Evolutionary conservation across 2,797 vertebrate genomes (phyloP), one percentile per base, ranked within the genome.

Genomic region (Danio kyathit): DNA sequence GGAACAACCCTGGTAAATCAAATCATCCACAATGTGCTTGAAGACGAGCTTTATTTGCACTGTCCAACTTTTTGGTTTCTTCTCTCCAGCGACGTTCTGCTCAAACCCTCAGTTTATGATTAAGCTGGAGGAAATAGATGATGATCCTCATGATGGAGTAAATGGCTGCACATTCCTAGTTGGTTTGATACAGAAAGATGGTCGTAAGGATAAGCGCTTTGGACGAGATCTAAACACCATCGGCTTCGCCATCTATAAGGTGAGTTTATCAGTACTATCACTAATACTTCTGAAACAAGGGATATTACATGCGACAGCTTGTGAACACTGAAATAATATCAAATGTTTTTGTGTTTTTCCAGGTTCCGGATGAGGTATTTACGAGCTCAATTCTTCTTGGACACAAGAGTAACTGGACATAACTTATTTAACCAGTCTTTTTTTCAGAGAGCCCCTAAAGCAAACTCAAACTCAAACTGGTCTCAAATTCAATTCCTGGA

Each of bases 51-150:
- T 16, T 51, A 41, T 41, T 75, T 64, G 10, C 46, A 11, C 0
- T 2, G 0, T 19, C 4, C n/a, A 16, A 48, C 40, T 9, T 17
- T 38, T 76, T 54, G 54, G 8, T 77, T 81, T 19, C 41, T 49
- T 64, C 44, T 43, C 67, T 88, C 12, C 88, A 95, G 94, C 91
- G 46, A 95, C 94, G 0, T 95, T 95, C 80, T 83, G 92, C 11
- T 94, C 92, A 83, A 95, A 95, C 87, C 94, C 93, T 79, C 94
- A 95, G 91, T 95, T 92, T 66, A 56, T 90, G 76, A 84, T 95
- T 59, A 85, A 81, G 73, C 88, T 95, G 88, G 91, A 93, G 8
- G 90, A 93, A 3, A 87, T 89, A 65, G 94, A 95, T 13, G 94
- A 94, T 2, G 86, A 94, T 54, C 91, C 91, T 17, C 41, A 92